Base-by-base conservation (phyloP, 1,140 invertebrate species). In the Laupala kohalensis region DNA sequence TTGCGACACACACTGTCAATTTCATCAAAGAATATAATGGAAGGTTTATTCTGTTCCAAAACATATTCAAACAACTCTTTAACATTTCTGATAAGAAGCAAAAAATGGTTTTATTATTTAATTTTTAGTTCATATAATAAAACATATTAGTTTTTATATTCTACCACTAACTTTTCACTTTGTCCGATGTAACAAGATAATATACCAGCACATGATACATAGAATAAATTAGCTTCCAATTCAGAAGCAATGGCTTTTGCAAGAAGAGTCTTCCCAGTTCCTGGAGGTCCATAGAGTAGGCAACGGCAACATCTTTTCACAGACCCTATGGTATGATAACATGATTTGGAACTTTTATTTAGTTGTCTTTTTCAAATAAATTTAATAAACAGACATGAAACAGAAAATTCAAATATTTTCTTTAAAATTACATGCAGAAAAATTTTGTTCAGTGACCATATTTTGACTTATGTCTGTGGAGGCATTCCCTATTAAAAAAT, bases 221-320 rank as follows among this genome's bases (percentile, higher is more conserved):
- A 81, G 76, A 84, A 84, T 53, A 86, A 82, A 5, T 78, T 77
- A 23, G 83, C 74, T 74, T 78, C 70, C 76, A 83, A 77, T 78
- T 90, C 86, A 5, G 77, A 78, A 13, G 85, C 84, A 30, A 86
- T 73, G 19, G 86, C 86, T 28, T 85, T 81, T 4, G 85, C 87
- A 27, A 91, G 74, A 27, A 86, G 78, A 3, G 89, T 90, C 79
- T 91, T 91, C 3, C 89, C 89, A 37, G 87, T 89, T 13, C 90
- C 90, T 64, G 88, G 89, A n/a, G 88, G 84, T 6, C 90, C 90
- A 80, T 88, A 90, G 4, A 92, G 78, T 70, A 92, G 78, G 19
- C 37, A 53, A 13, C 37, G 37, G 19, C 37, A 53, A 53, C 37
- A 53, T 53, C 37, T 53, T 19, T 53, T 53, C 19, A 53, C 37